phyloP scores from a whole-genome alignment of 2,888 invertebrate species.

The Taphrorychus bicolor region DNA sequence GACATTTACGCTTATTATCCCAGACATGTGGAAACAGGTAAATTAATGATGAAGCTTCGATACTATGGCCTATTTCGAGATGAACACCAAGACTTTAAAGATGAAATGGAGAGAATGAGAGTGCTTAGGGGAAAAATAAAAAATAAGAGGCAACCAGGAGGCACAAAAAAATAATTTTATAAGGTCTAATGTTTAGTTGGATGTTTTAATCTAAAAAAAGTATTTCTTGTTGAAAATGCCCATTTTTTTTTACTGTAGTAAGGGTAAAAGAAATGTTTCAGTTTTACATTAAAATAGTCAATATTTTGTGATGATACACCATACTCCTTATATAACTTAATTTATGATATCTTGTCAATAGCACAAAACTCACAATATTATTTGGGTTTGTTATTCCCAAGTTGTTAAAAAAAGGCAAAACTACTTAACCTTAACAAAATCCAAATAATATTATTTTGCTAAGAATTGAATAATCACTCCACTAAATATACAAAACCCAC shows the following conservation, averaged over 20 bases:
- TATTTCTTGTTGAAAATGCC: not conserved
- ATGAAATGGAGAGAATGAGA: constrained; percentile 81
- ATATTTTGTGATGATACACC: too few relatives aligned
- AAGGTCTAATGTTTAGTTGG: not conserved
- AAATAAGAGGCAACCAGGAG: constrained; percentile 40
- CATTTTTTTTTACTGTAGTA: not conserved
- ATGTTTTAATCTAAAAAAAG: not conserved
- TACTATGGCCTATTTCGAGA: constrained; percentile 83
- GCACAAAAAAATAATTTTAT: not conserved
- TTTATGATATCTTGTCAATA: too few relatives aligned
- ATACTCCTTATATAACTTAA: too few relatives aligned
- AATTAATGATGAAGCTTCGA: constrained; percentile 75
- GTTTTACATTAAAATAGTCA: too few relatives aligned
- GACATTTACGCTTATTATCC: constrained; percentile 87
- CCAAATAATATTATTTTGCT: too few relatives aligned
- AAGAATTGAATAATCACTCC: too few relatives aligned
- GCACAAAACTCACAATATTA: too few relatives aligned
- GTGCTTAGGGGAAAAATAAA: constrained; percentile 78
- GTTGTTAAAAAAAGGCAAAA: too few relatives aligned
- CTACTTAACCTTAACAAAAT: too few relatives aligned
- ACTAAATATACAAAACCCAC: too few relatives aligned
- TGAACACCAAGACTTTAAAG: constrained; percentile 88
- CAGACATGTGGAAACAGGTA: constrained; percentile 77
- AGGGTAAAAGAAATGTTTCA: too few relatives aligned
- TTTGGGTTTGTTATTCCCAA: too few relatives aligned